Conservation (phyloP, 2,888 invertebrate species). For the Pachycephus smyrnensis region DNA sequence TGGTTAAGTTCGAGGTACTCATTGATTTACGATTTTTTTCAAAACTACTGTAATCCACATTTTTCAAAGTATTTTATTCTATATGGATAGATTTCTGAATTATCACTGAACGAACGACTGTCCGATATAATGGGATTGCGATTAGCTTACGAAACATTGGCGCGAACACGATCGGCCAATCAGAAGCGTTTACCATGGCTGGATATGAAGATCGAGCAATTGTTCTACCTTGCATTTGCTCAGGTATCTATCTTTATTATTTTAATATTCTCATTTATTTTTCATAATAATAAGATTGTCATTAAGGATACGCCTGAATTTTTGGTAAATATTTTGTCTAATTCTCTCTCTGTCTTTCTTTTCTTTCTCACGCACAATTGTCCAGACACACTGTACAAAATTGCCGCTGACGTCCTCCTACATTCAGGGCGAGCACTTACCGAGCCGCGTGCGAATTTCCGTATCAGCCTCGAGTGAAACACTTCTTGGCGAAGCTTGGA, state of each 20-base stretch:
- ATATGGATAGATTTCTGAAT: conserved; percentile 5
- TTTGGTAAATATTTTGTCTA: conserved; percentile 1
- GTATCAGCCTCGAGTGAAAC: conserved; percentile 37
- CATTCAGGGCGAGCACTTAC: conserved; percentile 42
- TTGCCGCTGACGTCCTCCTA: conserved; percentile 45
- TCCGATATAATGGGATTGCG: conserved; percentile 49
- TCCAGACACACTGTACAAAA: conserved; percentile 53
- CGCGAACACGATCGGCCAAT: conserved; percentile 26
- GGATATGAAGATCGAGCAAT: conserved; percentile 35
- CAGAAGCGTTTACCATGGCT: conserved; percentile 46
- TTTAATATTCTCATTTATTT: conserved; percentile 17
- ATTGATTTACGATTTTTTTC: neutral
- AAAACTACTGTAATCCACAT: neutral
- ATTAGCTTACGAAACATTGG: conserved; percentile 53
- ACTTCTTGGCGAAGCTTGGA: conserved; percentile 41
- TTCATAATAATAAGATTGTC: no score
- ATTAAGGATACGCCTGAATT: neutral
- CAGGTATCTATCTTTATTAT: conserved; percentile 46
- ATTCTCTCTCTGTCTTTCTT: neutral
- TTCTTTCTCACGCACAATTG: conserved; percentile 14
- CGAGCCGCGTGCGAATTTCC: conserved; percentile 43
- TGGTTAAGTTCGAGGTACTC: conserved; percentile 37
- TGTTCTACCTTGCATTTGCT: conserved; percentile 52
- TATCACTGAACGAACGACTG: conserved; percentile 49
- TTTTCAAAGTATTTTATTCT: neutral